Evolutionary conservation across 2,888 invertebrate species (phyloP).

Genomic region (Andrena bucephala): DNA sequence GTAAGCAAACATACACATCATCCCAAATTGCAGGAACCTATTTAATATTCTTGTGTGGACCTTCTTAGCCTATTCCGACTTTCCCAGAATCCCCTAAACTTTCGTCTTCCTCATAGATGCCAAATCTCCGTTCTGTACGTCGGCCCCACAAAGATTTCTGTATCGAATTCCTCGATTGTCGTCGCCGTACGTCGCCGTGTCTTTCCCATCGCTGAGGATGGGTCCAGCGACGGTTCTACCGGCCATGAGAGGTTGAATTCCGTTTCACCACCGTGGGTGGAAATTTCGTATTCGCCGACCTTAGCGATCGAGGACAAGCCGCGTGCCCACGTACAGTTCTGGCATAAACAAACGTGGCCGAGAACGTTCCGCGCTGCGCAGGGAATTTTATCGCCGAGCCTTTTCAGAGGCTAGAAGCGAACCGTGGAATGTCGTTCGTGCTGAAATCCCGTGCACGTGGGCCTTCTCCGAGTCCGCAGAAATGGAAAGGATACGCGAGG

Average conservation of each 20-base stretch:
- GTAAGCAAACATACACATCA: too few relatives aligned
- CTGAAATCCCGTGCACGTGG: neutral
- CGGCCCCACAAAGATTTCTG: too few relatives aligned
- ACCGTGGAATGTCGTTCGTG: neutral
- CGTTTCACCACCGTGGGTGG: slow-evolving; percentile 45
- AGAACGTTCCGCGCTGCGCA: slow-evolving; percentile 7
- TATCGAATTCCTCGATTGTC: too few relatives aligned
- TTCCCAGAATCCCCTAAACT: too few relatives aligned
- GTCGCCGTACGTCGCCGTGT: too few relatives aligned
- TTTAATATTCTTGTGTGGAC: too few relatives aligned
- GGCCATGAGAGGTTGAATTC: slow-evolving; percentile 22
- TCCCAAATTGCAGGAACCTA: too few relatives aligned
- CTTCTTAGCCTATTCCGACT: too few relatives aligned
- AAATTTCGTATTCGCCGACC: slow-evolving; percentile 61
- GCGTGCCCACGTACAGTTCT: slow-evolving; percentile 46
- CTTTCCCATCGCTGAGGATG: neutral
- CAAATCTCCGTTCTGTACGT: too few relatives aligned
- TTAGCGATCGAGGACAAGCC: slow-evolving; percentile 51
- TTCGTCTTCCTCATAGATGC: too few relatives aligned
- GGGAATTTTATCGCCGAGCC: neutral
- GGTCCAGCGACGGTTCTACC: neutral
- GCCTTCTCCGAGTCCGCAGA: neutral
- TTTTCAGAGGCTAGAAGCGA: neutral
- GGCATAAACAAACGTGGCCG: slow-evolving; percentile 32
- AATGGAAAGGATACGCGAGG: neutral